Percentiles rank a stretch among this genome's conserved stretches.
phyloP scores from a whole-genome alignment of 2,888 invertebrate genomes.

The Ceramica pisi region DNA sequence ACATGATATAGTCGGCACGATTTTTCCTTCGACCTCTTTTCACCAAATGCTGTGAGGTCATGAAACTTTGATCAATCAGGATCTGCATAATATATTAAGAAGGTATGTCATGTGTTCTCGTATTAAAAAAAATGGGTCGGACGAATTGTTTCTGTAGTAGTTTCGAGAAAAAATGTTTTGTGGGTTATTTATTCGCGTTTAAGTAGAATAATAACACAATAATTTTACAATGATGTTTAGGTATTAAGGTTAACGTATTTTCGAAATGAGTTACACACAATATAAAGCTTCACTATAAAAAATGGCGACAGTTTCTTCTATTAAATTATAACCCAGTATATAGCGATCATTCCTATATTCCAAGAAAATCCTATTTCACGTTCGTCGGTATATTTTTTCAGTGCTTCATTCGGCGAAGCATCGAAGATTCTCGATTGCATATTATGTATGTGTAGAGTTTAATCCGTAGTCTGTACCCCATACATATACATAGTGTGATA shows the following conservation, averaged over 20 bases:
- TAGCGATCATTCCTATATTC: constrained; percentile 19
- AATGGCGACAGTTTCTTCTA: not conserved
- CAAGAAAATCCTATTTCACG: constrained; percentile 24
- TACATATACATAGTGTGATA: constrained; percentile 30
- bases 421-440: constrained; percentile 30
- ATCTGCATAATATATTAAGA: constrained; percentile 56
- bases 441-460: constrained; percentile 23
- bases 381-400: constrained; percentile 27
- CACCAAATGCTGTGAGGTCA: constrained; percentile 29
- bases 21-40: constrained; percentile 69
- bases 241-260: not conserved
- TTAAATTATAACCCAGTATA: constrained; percentile 5
- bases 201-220: constrained; percentile 1
- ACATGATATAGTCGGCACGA: constrained; percentile 66
- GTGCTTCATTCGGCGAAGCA: constrained; percentile 30
- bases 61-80: constrained; percentile 50
- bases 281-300: not conserved
- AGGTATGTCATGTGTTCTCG: constrained; percentile 34
- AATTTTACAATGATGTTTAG: not conserved
- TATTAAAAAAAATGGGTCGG: constrained; percentile 38
- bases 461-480: constrained; percentile 33
- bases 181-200: constrained; percentile 21
- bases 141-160: constrained; percentile 21
- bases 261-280: not conserved
- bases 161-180: constrained; percentile 12